Evolutionary conservation across 2,113 vertebrate species (phyloP), one percentile per base, ranked within the genome.

Genomic region (Choloepus hoffmanni): DNA sequence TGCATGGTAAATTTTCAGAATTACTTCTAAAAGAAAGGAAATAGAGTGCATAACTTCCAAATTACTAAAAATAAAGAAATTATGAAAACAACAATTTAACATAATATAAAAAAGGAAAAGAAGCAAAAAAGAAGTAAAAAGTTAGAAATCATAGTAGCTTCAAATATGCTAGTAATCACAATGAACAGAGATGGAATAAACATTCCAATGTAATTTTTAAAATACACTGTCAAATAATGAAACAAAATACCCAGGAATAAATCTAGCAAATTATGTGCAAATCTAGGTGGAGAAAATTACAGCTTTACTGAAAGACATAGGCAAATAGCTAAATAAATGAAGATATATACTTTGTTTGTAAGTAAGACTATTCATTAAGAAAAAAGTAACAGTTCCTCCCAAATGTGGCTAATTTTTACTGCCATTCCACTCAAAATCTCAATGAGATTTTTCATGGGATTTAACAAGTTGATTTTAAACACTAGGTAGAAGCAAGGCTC

Each of bases 351-450:
- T n/a, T 55, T 11, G 26, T 19, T 82, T 23, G 26, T 55, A 14
- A 28, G 9, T 4, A 24, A 70, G 55, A 21, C 77, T 23, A 24
- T 40, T 40, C 40, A 33, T 65, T 53, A 15, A 43, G 65, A 40
- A 74, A 48, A 77, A 33, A 21, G 10, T 2, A 53, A 13, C 4
- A 21, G 15, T 40, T 43, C 12, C 21, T 23, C 3, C 58, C 33
- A 85, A 40, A 33, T 43, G 48, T 11, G n/a, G 43, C 40, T 30
- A 30, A 55, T 43, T 36, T 9, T 60, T n/a, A 26, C 6, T n/a
- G 33, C 6, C 10, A 48, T 16, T 36, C n/a, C 4, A 16, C 24
- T 70, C 48, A 28, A 2, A 5, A 24, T 1, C 14, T 1, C 8
- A 40, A 5, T 1, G 40, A 40, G 19, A 2, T 13, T 14, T 12